Evolutionary conservation across 2,113 vertebrate genomes (phyloP), one percentile per base, ranked within the genome.

Genomic region (Bufo bufo): DNA sequence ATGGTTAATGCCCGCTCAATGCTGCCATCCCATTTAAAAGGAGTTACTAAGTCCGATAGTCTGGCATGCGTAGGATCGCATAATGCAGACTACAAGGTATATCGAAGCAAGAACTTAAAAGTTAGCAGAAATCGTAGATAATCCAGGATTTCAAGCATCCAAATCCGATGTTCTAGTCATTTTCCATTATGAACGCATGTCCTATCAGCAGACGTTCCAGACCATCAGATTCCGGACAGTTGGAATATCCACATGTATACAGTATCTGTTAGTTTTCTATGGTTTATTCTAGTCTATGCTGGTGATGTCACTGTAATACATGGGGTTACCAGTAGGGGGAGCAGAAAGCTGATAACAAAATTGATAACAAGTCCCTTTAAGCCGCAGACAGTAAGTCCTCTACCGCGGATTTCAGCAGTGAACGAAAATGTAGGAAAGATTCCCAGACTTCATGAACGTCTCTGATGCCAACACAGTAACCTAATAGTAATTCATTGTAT

Each of bases 271-370:
- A 33, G 33, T 33, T 33, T 33, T 33, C 33, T 33, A 33, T 33
- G 33, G 33, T 33, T 33, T 33, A 33, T 33, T 33, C 33, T 33
- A 33, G 33, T 33, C 33, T 33, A 47, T 17, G 49, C 75, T 54
- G 72, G 6, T 75, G 77, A 54, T 54, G 77, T 56, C 50, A 78
- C 23, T 78, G 77, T 56, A 78, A 78, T 78, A 33, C 50, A 54
- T 2, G 49, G 20, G 77, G 77, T 52, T 56, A 56, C 77, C 77
- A 78, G 49, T 78, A 78, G 77, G 77, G 77, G 77, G 77, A 78
- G 77, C 77, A 78, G 77, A 54, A 33, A 54, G 50, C 50, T 78
- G 50, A 78, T 78, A 20, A 54, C 77, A 23, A 78, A 23, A 23
- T 56, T 78, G 50, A 78, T 78, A 54, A 52, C 19, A 47, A 49